Evolutionary conservation across 2,888 invertebrate species (phyloP).

Genomic region (Mechanitis messenoides): DNA sequence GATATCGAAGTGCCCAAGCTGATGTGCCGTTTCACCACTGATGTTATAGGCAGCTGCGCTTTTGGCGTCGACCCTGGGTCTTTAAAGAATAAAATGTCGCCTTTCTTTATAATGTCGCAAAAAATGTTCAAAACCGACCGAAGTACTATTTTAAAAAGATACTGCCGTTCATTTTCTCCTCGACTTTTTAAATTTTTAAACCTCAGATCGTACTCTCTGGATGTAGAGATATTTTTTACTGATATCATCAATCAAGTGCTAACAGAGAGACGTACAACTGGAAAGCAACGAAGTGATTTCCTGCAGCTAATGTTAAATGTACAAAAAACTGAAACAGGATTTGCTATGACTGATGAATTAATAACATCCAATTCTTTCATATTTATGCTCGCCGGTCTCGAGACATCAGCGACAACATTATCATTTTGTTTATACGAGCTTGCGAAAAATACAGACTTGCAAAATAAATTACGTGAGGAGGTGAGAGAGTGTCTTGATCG

Average conservation of each 20-base stretch:
- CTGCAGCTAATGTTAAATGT: slow-evolving; percentile 70
- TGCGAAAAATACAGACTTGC: slow-evolving; percentile 58
- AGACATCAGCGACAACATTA: slow-evolving; percentile 63
- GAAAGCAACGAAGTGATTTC: slow-evolving; percentile 58
- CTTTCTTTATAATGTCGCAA: slow-evolving; percentile 64
- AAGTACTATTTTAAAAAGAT: slow-evolving; percentile 57
- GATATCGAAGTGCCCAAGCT: slow-evolving; percentile 58
- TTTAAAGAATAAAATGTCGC: slow-evolving; percentile 57
- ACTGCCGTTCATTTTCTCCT: slow-evolving; percentile 64
- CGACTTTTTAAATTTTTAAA: slow-evolving; percentile 63
- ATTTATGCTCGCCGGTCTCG: slow-evolving; percentile 71
- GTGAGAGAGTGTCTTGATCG: slow-evolving; percentile 51
- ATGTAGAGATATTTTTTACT: slow-evolving; percentile 64
- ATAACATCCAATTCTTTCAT: slow-evolving; percentile 72
- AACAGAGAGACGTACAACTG: slow-evolving; percentile 52
- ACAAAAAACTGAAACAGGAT: slow-evolving; percentile 53
- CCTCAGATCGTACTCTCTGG: slow-evolving; percentile 59
- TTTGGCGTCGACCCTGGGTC: slow-evolving; percentile 67
- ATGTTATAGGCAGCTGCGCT: slow-evolving; percentile 69
- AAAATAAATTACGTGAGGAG: slow-evolving; percentile 54
- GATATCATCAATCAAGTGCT: slow-evolving; percentile 62
- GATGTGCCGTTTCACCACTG: slow-evolving; percentile 65
- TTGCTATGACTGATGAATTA: slow-evolving; percentile 65
- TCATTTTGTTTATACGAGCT: slow-evolving; percentile 68
- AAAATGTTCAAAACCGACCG: slow-evolving; percentile 66